phyloP scores from a whole-genome alignment of 2,113 vertebrate genomes.

The Rhipidura dahli region DNA sequence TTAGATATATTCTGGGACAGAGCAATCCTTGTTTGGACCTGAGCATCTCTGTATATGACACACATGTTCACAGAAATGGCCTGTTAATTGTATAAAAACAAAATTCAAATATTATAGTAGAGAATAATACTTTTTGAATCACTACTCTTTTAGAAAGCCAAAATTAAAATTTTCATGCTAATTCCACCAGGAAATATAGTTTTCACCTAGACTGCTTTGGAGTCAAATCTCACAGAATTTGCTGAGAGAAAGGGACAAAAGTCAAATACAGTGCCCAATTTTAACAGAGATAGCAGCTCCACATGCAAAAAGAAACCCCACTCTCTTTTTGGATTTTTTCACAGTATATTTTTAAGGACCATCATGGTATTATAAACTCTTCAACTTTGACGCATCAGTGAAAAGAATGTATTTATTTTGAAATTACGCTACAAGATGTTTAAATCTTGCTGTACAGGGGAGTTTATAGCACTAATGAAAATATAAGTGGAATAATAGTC shows the following conservation, averaged over 20 bases:
- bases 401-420: background rate
- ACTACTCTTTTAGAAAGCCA: background rate
- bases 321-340: background rate
- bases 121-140: background rate
- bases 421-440: background rate
- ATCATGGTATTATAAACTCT: background rate
- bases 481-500: slow-evolving; percentile 2
- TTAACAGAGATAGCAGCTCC: background rate
- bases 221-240: background rate
- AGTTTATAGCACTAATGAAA: slow-evolving; percentile 17
- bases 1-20: background rate
- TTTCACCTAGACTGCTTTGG: background rate
- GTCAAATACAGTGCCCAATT: background rate
- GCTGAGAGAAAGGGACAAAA: background rate
- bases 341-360: background rate
- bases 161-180: background rate
- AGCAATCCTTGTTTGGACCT: background rate
- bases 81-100: background rate
- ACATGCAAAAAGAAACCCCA: fast-evolving
- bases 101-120: background rate
- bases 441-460: background rate
- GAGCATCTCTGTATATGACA: background rate
- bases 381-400: background rate
- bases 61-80: background rate
- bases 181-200: background rate